A percentile compares a stretch with the other conserved stretches of the same genome.
phyloP scores from a whole-genome alignment of 2,113 vertebrate species.

The Tachysurus vachellii region DNA sequence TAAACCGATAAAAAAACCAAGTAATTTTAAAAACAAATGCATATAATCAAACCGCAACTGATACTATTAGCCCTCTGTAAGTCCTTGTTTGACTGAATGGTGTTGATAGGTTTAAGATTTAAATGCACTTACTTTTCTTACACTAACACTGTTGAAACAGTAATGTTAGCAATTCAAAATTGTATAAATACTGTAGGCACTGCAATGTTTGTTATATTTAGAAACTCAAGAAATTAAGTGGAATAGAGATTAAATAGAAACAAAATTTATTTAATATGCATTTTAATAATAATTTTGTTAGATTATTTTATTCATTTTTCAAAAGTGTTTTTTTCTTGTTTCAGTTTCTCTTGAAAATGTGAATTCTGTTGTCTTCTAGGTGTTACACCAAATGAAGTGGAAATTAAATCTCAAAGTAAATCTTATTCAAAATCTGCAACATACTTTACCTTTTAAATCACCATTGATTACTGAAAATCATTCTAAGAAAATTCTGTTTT shows the following conservation, averaged over 20 bases:
- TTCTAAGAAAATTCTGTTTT: neutral
- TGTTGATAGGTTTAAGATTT: neutral
- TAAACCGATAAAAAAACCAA: neutral
- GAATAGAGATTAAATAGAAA: neutral
- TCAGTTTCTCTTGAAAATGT: neutral
- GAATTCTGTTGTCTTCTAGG: conserved; percentile 70
- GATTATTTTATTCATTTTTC: neutral
- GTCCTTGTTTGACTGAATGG: neutral
- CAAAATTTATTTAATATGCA: neutral
- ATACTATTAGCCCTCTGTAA: neutral
- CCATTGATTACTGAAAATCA: neutral
- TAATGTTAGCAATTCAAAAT: neutral
- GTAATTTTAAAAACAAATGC: neutral
- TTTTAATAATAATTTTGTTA: neutral
- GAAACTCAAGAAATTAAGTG: neutral
- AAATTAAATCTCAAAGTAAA: conserved; percentile 74
- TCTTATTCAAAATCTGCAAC: conserved; percentile 21
- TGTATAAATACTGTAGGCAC: neutral
- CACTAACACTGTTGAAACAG: neutral
- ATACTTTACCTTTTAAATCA: neutral
- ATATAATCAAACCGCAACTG: neutral
- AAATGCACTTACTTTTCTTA: neutral
- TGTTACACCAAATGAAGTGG: conserved; percentile 74
- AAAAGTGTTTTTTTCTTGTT: neutral
- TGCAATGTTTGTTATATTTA: neutral